These are phyloP conservation scores for Tamandua tetradactyla DNA, from an alignment of 2,797 vertebrate genomes.

Conservation along the genomic window DNA sequence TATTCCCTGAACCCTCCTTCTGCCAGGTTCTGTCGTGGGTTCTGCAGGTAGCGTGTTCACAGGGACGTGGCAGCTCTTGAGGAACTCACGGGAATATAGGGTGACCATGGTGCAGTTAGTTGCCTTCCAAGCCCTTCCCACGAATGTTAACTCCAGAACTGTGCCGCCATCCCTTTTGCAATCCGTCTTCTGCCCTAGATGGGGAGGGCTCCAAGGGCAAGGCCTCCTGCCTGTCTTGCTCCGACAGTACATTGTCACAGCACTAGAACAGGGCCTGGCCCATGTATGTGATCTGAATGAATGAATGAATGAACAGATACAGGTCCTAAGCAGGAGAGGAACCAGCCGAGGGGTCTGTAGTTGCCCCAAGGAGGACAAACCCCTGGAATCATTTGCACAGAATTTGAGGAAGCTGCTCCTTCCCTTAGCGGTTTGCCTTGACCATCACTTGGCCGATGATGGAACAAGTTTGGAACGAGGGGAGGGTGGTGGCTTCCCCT, in stretches of 20 bases:
- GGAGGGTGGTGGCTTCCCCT: background rate
- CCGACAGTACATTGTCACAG: background rate
- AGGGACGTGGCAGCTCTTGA: background rate
- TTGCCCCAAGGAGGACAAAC: background rate
- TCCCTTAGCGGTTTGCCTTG: background rate
- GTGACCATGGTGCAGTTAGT: background rate
- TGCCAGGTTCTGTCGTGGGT: background rate
- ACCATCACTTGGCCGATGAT: background rate
- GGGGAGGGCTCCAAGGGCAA: background rate
- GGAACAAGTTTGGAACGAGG: background rate
- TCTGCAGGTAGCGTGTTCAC: background rate
- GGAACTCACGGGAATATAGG: background rate
- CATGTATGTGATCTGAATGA: fast-evolving
- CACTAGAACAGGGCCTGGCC: no score
- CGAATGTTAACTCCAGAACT: fast-evolving
- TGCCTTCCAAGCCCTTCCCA: background rate
- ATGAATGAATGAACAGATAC: background rate
- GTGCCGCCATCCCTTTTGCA: background rate
- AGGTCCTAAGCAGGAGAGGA: background rate
- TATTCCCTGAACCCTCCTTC: background rate
- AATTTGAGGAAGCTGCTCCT: background rate
- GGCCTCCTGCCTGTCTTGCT: background rate
- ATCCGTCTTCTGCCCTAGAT: background rate
- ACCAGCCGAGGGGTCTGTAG: background rate
- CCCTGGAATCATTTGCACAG: fast-evolving